Evolutionary conservation across 2,888 invertebrate genomes (phyloP).

Genomic region (Acholoe squamosa): DNA sequence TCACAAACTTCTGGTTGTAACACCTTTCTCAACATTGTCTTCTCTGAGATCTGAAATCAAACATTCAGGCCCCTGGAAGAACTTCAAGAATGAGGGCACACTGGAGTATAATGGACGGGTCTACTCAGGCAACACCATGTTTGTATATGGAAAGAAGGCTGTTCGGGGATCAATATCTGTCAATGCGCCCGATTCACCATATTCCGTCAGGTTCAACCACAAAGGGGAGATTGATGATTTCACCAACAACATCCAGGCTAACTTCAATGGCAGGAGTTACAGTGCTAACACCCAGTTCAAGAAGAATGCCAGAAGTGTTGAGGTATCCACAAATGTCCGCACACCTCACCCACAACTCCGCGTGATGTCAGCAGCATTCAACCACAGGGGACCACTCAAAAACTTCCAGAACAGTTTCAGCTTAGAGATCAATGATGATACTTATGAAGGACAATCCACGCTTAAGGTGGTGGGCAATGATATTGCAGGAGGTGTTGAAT

Average conservation of each 20-base stretch:
- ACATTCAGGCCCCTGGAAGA: conserved; percentile 42
- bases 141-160: not conserved
- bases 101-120: conserved; percentile 43
- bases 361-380: not conserved
- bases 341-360: conserved; percentile 2
- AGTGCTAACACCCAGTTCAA: conserved; percentile 56
- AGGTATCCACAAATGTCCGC: not conserved
- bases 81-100: conserved; percentile 47
- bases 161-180: not conserved
- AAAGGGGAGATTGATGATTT: conserved; percentile 57
- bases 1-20: conserved; percentile 16
- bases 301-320: not conserved
- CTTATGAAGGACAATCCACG: not conserved
- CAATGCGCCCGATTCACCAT: conserved; percentile 48
- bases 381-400: conserved; percentile 24
- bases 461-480: conserved; percentile 2
- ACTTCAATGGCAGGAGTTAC: conserved; percentile 35
- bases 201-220: conserved; percentile 46
- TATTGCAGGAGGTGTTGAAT: not conserved
- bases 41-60: conserved; percentile 23
- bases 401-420: conserved; percentile 49
- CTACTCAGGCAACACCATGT: not conserved
- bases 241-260: conserved; percentile 62
- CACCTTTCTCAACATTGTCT: conserved; percentile 19
- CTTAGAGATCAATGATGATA: conserved; percentile 24